Evolutionary conservation across 2,888 invertebrate genomes (phyloP).

Genomic region (Diadegma fenestrale): DNA sequence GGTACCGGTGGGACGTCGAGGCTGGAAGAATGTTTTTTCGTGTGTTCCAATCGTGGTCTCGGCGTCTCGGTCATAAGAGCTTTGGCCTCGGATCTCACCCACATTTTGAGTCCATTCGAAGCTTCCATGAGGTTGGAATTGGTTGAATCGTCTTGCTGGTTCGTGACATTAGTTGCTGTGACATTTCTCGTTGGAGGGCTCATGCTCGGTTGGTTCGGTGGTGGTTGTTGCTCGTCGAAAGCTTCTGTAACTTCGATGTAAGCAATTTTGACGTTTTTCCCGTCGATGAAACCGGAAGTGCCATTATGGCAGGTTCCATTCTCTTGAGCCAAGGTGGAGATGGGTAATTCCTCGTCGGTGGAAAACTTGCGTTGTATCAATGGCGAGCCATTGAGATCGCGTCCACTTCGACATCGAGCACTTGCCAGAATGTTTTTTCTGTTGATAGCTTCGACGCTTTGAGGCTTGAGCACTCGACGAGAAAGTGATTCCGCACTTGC

Average conservation of each 20-base stretch:
- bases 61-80: slow-evolving; percentile 70
- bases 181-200: slow-evolving; percentile 73
- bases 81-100: slow-evolving; percentile 79
- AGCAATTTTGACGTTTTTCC: slow-evolving; percentile 79
- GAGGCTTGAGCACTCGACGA: slow-evolving; percentile 90
- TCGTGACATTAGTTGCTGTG: slow-evolving; percentile 85
- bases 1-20: slow-evolving; percentile 16
- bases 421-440: slow-evolving; percentile 95
- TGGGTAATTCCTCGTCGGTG: slow-evolving; percentile 79
- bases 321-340: slow-evolving; percentile 63
- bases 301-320: slow-evolving; percentile 66
- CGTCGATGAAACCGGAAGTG: slow-evolving; percentile 40
- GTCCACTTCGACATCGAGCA: slow-evolving; percentile 93
- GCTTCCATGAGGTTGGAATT: slow-evolving; percentile 78
- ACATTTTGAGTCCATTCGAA: slow-evolving; percentile 80
- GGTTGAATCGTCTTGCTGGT: slow-evolving; percentile 85
- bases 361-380: slow-evolving; percentile 90
- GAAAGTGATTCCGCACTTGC: slow-evolving; percentile 87
- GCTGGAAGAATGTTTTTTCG: slow-evolving; percentile 13
- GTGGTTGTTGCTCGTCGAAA: slow-evolving; percentile 80
- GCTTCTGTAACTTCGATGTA: slow-evolving; percentile 81
- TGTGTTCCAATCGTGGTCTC: slow-evolving; percentile 27
- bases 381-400: slow-evolving; percentile 90
- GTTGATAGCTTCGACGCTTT: slow-evolving; percentile 93
- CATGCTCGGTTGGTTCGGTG: slow-evolving; percentile 83